Evolutionary conservation across 2,797 vertebrate genomes (phyloP).

Genomic region (Hypotaenidia philippensis): DNA sequence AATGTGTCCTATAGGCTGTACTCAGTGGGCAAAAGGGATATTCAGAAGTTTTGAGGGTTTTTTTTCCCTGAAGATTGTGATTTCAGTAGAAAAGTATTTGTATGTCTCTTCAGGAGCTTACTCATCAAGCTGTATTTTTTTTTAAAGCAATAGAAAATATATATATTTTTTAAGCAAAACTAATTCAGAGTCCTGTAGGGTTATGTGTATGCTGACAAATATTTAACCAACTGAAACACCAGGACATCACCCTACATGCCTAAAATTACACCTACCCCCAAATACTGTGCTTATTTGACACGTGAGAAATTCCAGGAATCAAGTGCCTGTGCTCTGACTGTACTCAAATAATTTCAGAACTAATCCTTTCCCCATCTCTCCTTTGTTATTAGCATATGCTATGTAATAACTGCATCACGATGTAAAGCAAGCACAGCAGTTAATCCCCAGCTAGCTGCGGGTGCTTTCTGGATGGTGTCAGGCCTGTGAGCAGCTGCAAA

Average conservation of each 20-base stretch:
- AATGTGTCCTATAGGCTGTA: not conserved
- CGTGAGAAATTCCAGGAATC: accelerated
- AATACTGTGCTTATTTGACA: not conserved
- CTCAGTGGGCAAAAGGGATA: not conserved
- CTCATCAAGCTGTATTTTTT: not conserved
- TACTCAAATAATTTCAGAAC: not conserved
- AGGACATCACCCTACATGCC: not conserved
- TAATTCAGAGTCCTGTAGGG: not conserved
- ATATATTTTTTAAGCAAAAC: not conserved
- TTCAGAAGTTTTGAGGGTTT: not conserved
- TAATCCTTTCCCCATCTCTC: too few relatives aligned
- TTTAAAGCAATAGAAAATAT: accelerated
- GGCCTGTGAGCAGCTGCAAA: accelerated
- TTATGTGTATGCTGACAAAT: not conserved
- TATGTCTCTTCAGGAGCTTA: not conserved
- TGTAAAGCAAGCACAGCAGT: accelerated
- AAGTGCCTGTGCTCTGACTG: accelerated
- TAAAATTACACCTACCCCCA: not conserved
- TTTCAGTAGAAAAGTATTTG: not conserved
- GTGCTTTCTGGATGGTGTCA: not conserved
- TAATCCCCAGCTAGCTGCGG: not conserved
- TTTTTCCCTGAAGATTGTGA: not conserved
- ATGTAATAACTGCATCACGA: accelerated
- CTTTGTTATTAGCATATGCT: accelerated
- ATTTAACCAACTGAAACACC: not conserved